Conservation (phyloP, 2,797 vertebrate species). For the Helostoma temminkii region DNA sequence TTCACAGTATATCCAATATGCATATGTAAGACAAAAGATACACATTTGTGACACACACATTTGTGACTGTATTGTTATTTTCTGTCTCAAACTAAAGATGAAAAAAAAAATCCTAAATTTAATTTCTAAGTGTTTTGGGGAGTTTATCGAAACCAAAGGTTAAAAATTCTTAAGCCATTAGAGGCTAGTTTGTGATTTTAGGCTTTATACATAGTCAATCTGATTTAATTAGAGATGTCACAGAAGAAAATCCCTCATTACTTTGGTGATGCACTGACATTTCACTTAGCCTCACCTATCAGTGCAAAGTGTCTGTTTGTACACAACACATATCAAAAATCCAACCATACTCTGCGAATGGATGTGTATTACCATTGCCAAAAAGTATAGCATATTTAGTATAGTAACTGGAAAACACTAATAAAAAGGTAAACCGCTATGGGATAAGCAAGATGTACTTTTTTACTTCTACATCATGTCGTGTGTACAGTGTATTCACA, state of each 20-base stretch:
- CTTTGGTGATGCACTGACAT: too few species aligned
- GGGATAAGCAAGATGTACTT: neutral
- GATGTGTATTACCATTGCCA: neutral
- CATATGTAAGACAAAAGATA: too few species aligned
- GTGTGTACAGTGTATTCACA: neutral
- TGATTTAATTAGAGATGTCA: neutral
- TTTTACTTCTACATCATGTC: slow-evolving; percentile 6
- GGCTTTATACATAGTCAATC: neutral
- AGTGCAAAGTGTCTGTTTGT: too few species aligned
- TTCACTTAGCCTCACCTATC: too few species aligned
- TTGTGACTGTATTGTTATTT: too few species aligned
- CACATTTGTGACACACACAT: too few species aligned
- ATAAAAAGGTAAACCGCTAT: neutral
- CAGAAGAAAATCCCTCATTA: neutral
- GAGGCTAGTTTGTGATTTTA: neutral
- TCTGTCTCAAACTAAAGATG: too few species aligned
- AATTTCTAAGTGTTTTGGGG: too few species aligned
- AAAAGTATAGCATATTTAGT: neutral
- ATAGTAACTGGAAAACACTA: neutral
- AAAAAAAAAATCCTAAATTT: too few species aligned
- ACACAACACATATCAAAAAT: too few species aligned
- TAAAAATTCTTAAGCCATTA: neutral
- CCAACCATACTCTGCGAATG: neutral
- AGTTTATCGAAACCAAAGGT: neutral
- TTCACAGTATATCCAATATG: too few species aligned